Conservation (phyloP, 1,140 invertebrate genomes). For the Leptonema lineaticorne region DNA sequence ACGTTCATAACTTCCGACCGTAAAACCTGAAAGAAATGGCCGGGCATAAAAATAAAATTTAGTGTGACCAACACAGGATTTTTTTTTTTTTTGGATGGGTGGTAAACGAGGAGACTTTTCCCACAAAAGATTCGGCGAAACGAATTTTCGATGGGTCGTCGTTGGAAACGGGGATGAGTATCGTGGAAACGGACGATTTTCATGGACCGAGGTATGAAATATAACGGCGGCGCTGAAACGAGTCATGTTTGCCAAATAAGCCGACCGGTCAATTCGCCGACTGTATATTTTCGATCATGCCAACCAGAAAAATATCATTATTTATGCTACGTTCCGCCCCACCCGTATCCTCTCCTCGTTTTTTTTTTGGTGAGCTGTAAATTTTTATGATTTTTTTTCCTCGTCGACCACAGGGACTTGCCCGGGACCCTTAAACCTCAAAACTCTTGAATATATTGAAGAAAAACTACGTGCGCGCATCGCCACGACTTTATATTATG, state of each 20-base stretch:
- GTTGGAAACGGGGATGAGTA: too few species aligned
- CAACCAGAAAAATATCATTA: constrained; percentile 9
- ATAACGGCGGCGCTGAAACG: constrained; percentile 21
- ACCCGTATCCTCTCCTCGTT: too few species aligned
- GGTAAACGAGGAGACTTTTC: background rate
- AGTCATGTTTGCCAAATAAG: constrained; percentile 27
- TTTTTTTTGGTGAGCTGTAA: constrained; percentile 19
- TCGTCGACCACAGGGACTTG: background rate
- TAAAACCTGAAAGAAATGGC: constrained; percentile 33
- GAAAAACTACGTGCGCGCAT: background rate
- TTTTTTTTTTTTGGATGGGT: background rate
- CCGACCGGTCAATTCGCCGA: constrained; percentile 16
- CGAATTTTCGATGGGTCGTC: too few species aligned
- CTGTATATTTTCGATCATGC: background rate
- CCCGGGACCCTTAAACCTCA: background rate
- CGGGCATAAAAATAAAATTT: constrained; percentile 33
- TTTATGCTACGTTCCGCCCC: too few species aligned
- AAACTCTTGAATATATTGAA: too few species aligned
- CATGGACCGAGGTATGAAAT: constrained; percentile 10
- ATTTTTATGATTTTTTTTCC: constrained; percentile 19
- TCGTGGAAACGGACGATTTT: background rate
- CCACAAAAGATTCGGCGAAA: background rate
- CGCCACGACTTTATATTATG: background rate
- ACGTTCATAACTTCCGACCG: constrained; percentile 28
- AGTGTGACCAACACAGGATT: constrained; percentile 26